Evolutionary conservation across 2,113 vertebrate species (phyloP), one percentile per base, ranked within the genome.

Genomic region (Dicentrarchus labrax): DNA sequence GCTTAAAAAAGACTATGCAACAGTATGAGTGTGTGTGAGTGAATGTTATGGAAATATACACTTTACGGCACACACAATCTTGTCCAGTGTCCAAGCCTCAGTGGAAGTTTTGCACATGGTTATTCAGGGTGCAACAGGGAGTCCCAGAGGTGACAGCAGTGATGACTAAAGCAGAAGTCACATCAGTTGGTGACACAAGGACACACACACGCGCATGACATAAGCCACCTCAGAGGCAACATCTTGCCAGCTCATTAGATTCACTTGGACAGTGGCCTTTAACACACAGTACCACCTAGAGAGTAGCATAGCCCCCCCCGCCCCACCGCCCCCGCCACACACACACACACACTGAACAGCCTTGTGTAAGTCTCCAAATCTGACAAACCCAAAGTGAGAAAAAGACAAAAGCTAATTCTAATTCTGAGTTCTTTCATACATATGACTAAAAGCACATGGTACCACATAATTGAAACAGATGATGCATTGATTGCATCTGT

Each of bases 211-310:
- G 72, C 11, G 39, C 47, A 73, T 64, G 76, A 86, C 82, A 79
- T 64, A 41, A 88, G 59, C 86, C 85, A 90, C 91, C 84, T 82
- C 8, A 24, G 83, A 88, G 83, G 74, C 76, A 72, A 90, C 93
- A 92, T 83, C 92, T 93, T 94, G 89, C 82, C 83, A 70, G 64
- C 84, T 90, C 90, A 65, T 93, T 90, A 80, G 54, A 80, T 77
- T 88, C 75, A 69, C 78, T 91, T 45, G 67, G n/a, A 81, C 62
- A 22, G 56, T 45, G 87, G 84, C 87, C 86, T 88, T 89, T 88
- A 88, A 86, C 89, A 89, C 78, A 45, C 4, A 62, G 61, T 69
- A 8, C 85, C 90, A 86, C 88, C 90, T 72, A 83, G 66, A 75
- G 64, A 87, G 86, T 45, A 0, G 19, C 6, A 8, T 5, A 12